phyloP scores from a whole-genome alignment of 2,888 invertebrate species.

The Arenicola marina region DNA sequence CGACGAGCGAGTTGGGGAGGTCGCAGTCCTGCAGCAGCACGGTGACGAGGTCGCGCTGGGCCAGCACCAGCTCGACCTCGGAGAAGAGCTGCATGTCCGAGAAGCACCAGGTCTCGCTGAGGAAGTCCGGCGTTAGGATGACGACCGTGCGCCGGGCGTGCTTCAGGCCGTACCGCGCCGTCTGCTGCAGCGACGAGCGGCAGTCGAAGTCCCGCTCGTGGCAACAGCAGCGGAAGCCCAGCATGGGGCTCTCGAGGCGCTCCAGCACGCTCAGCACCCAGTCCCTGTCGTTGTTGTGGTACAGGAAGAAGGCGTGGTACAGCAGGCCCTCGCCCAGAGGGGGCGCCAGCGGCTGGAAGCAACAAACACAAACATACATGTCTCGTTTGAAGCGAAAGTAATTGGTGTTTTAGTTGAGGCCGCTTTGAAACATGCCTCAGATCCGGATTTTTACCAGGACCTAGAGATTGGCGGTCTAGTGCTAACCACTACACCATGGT shows the following conservation, averaged over 20 bases:
- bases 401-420: too few species aligned
- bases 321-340: neutral
- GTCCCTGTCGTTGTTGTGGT: slow-evolving; percentile 25
- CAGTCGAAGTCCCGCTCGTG: slow-evolving; percentile 17
- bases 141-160: slow-evolving; percentile 23
- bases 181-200: neutral
- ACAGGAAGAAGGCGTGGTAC: slow-evolving; percentile 30
- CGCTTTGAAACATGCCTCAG: too few species aligned
- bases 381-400: too few species aligned
- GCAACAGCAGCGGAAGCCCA: slow-evolving; percentile 30
- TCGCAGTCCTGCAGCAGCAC: slow-evolving; percentile 23
- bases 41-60: slow-evolving; percentile 18
- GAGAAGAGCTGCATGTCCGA: slow-evolving; percentile 17
- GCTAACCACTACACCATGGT: too few species aligned
- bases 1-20: slow-evolving; percentile 18
- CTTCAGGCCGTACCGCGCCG: slow-evolving; percentile 20
- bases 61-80: slow-evolving; percentile 17
- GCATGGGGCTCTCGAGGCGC: slow-evolving; percentile 21
- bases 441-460: too few species aligned
- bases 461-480: too few species aligned
- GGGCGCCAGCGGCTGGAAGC: slow-evolving; percentile 7
- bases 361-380: too few species aligned
- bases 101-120: slow-evolving; percentile 23
- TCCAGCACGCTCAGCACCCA: slow-evolving; percentile 29
- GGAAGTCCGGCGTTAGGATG: slow-evolving; percentile 28